Percentiles rank a stretch among this genome's conserved stretches.
Evolutionary conservation across 2,797 vertebrate species (phyloP).

Genomic region (Argya squamiceps): DNA sequence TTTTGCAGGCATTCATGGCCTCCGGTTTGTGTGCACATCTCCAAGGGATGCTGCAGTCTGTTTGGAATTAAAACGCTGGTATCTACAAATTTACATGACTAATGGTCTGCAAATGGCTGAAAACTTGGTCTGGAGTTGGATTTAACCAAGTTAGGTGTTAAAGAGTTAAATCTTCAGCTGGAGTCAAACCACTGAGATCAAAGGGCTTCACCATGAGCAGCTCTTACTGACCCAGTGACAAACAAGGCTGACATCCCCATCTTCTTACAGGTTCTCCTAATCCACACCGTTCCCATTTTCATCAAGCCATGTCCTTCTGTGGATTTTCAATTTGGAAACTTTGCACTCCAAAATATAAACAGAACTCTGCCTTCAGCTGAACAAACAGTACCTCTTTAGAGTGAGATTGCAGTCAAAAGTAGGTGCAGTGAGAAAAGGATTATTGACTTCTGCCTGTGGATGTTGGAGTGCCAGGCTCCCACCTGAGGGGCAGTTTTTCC

Average conservation of each 20-base stretch:
- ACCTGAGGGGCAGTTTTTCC: background rate
- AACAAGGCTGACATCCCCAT: background rate
- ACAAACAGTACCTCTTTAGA: background rate
- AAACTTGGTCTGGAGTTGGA: background rate
- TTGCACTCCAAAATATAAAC: background rate
- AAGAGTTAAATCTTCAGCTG: slow-evolving; percentile 15
- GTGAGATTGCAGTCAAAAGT: background rate
- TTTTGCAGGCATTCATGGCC: background rate
- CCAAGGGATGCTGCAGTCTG: background rate
- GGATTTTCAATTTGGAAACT: slow-evolving; percentile 11
- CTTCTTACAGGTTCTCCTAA: background rate
- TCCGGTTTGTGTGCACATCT: background rate
- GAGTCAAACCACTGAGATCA: background rate
- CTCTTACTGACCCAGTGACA: background rate
- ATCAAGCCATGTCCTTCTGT: background rate
- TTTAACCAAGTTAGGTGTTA: background rate
- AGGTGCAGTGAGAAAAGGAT: background rate
- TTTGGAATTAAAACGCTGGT: background rate
- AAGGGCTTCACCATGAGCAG: background rate
- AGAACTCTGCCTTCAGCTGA: background rate
- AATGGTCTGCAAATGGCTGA: background rate
- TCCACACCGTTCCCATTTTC: background rate
- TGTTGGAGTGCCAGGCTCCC: background rate
- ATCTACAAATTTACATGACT: background rate
- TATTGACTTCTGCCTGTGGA: background rate